A percentile compares a stretch with the other conserved stretches of the same genome.
phyloP scores from a whole-genome alignment of 2,113 vertebrate genomes.

The Pycnonotus jocosus region DNA sequence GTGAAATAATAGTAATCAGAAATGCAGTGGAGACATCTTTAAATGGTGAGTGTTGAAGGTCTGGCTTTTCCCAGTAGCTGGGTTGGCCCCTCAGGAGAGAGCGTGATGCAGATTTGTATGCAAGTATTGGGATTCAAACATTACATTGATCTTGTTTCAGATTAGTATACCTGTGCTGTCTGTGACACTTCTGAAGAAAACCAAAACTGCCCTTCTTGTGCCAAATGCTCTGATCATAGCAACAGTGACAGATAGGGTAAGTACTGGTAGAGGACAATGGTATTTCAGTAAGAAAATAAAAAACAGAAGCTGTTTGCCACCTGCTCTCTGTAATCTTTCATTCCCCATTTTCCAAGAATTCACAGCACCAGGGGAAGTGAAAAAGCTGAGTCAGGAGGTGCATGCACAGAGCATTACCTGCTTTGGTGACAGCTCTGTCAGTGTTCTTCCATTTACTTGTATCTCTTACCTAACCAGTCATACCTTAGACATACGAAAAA shows the following conservation, averaged over 20 bases:
- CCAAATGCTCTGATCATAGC: constrained; percentile 90
- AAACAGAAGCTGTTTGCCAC: background rate
- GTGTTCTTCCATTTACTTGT: background rate
- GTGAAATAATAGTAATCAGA: background rate
- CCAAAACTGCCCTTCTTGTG: constrained; percentile 92
- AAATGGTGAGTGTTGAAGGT: background rate
- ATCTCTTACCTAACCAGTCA: background rate
- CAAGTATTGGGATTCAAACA: background rate
- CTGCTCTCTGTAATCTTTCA: background rate
- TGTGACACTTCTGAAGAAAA: constrained; percentile 89
- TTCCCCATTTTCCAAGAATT: background rate
- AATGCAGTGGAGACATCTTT: background rate
- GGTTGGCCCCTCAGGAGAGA: background rate
- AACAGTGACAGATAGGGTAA: constrained; percentile 84
- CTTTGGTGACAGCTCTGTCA: background rate
- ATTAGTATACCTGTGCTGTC: constrained; percentile 89
- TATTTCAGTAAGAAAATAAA: background rate
- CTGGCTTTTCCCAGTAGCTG: background rate
- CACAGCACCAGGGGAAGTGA: background rate
- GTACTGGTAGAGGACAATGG: background rate
- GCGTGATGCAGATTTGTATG: background rate
- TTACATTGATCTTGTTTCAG: constrained; percentile 67
- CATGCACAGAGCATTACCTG: background rate
- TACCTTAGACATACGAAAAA: background rate
- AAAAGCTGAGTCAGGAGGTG: background rate